Percentiles rank a stretch among this genome's conserved stretches.
phyloP scores from a whole-genome alignment of 2,797 vertebrate species.

The Halcyon chelicuti region DNA sequence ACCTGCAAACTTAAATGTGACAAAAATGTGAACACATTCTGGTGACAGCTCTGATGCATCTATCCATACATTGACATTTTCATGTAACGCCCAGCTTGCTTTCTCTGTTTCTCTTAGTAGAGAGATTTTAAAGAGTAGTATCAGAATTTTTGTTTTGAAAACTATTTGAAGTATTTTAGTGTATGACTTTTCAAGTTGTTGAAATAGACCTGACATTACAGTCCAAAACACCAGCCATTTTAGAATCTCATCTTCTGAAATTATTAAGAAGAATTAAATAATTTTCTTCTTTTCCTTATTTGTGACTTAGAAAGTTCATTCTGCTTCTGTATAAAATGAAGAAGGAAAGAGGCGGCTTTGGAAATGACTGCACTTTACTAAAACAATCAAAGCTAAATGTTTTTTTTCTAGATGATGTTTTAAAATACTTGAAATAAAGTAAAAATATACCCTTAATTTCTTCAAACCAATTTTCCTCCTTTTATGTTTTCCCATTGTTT shows the following conservation, averaged over 20 bases:
- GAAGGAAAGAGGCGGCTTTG: background rate
- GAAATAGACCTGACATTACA: background rate
- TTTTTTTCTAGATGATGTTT: background rate
- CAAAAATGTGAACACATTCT: background rate
- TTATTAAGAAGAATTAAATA: background rate
- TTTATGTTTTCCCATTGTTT: conserved; percentile 9
- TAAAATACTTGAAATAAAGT: conserved; percentile 22
- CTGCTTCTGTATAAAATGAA: background rate
- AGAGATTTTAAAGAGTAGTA: background rate
- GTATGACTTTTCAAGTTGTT: background rate
- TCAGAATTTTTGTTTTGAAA: background rate
- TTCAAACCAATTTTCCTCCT: background rate
- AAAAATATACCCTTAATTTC: conserved; percentile 3
- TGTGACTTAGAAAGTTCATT: background rate
- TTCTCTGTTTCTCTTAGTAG: background rate
- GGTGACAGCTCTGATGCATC: background rate
- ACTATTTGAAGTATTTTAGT: background rate
- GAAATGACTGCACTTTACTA: background rate
- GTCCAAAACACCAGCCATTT: background rate
- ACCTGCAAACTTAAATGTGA: background rate
- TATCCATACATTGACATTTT: background rate
- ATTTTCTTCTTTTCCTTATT: background rate
- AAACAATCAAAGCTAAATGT: background rate
- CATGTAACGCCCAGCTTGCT: background rate
- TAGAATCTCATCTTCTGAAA: background rate